Evolutionary conservation across 2,888 invertebrate species (phyloP).

Genomic region (Ectobius pallidus): DNA sequence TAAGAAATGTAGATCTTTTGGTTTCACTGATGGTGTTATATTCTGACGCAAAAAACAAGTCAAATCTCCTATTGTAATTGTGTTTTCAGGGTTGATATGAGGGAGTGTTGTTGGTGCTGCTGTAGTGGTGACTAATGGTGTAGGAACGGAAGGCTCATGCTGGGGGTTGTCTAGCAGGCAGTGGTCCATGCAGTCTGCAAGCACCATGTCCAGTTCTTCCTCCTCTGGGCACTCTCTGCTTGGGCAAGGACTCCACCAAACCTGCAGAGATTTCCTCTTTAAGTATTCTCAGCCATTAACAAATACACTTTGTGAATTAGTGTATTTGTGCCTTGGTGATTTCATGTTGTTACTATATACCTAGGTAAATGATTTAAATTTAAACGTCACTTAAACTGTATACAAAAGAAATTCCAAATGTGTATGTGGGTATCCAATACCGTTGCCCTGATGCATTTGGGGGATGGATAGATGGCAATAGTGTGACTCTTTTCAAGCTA

Average conservation of each 20-base stretch:
- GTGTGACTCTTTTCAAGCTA: no score
- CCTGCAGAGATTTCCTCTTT: conserved; percentile 60
- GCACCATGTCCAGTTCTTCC: conserved; percentile 72
- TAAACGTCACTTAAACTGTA: no score
- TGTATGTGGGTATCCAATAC: no score
- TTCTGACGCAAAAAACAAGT: background rate
- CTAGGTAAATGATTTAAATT: no score
- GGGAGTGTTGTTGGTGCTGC: background rate
- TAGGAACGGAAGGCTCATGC: background rate
- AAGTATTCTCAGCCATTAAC: no score
- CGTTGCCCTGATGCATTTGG: no score
- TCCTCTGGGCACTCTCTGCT: conserved; percentile 79
- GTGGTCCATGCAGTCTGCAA: conserved; percentile 75
- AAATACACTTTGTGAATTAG: no score
- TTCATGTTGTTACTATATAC: no score
- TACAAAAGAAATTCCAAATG: no score
- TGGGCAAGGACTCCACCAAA: conserved; percentile 85
- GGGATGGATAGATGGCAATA: no score
- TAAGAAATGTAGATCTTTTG: conserved; percentile 1
- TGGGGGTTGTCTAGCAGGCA: conserved; percentile 59
- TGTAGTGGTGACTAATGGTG: conserved; percentile 3
- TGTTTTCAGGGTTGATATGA: background rate
- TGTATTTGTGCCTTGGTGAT: no score
- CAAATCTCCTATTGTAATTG: background rate
- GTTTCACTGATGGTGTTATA: background rate